Conservation (phyloP, 2,113 vertebrate genomes). For the Hiodon tergisus region DNA sequence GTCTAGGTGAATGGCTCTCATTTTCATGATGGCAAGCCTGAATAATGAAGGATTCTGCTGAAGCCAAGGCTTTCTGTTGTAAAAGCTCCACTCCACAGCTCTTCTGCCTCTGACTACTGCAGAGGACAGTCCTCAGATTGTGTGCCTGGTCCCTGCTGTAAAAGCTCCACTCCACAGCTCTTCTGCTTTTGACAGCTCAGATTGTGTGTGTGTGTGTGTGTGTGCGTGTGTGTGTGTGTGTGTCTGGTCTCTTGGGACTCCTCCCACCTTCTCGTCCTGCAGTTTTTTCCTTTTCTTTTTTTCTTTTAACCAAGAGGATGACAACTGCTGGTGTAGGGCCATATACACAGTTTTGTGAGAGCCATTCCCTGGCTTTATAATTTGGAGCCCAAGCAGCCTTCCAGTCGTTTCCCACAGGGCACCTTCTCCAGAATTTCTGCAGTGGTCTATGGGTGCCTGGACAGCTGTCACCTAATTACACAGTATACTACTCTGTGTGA, state of each 20-base stretch:
- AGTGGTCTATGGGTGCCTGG: slow-evolving; percentile 35
- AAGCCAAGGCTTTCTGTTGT: background rate
- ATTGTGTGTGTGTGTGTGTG: background rate
- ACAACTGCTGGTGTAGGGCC: background rate
- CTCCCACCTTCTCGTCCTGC: slow-evolving; percentile 13
- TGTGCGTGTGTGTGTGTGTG: no score
- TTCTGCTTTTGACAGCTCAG: background rate
- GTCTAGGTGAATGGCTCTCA: background rate
- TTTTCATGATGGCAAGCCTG: background rate
- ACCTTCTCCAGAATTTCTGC: background rate
- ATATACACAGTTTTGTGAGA: background rate
- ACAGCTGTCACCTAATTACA: slow-evolving; percentile 44
- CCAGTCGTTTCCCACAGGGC: slow-evolving; percentile 4
- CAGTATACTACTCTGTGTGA: slow-evolving; percentile 28
- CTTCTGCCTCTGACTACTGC: background rate
- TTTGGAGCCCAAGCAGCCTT: background rate
- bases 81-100: background rate
- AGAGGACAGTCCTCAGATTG: background rate
- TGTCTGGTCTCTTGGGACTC: slow-evolving; percentile 7
- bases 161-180: background rate
- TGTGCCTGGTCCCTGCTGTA: background rate
- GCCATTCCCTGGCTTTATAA: background rate
- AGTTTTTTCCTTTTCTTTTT: background rate
- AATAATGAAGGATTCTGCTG: background rate
- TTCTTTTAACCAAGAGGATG: background rate